Evolutionary conservation across 2,113 vertebrate species (phyloP).

Genomic region (Hippoglossus stenolepis): DNA sequence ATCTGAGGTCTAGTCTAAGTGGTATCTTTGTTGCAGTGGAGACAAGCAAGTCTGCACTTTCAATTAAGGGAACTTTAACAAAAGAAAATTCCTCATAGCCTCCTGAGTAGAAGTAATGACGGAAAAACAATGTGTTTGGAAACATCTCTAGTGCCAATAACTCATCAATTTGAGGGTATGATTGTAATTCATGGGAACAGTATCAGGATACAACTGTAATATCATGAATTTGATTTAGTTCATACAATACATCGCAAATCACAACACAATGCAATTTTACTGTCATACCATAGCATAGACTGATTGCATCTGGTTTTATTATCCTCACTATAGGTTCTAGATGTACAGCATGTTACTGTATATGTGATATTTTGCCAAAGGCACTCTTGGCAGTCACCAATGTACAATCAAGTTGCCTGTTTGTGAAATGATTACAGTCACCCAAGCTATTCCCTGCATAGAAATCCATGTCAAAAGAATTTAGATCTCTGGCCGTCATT

Average conservation of each 20-base stretch:
- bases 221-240: constrained; percentile 19
- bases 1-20: neutral
- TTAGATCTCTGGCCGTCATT: constrained; percentile 54
- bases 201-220: constrained; percentile 27
- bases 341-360: neutral
- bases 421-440: constrained; percentile 35
- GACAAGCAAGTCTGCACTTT: neutral
- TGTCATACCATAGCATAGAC: constrained; percentile 15
- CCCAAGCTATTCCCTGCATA: constrained; percentile 1
- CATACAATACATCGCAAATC: neutral
- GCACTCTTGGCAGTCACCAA: neutral
- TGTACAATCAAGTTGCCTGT: constrained; percentile 18
- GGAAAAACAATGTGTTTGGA: neutral
- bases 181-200: constrained; percentile 15
- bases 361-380: neutral
- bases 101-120: neutral
- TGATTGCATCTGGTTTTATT: constrained; percentile 3
- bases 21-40: neutral
- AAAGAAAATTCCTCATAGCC: neutral
- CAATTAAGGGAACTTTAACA: neutral
- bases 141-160: constrained; percentile 14
- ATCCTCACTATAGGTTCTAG: constrained; percentile 18
- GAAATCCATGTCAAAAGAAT: constrained; percentile 44
- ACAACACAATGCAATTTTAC: constrained; percentile 2
- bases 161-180: constrained; percentile 7